Conservation (phyloP, 2,888 invertebrate species). For the Oligia latruncula region DNA sequence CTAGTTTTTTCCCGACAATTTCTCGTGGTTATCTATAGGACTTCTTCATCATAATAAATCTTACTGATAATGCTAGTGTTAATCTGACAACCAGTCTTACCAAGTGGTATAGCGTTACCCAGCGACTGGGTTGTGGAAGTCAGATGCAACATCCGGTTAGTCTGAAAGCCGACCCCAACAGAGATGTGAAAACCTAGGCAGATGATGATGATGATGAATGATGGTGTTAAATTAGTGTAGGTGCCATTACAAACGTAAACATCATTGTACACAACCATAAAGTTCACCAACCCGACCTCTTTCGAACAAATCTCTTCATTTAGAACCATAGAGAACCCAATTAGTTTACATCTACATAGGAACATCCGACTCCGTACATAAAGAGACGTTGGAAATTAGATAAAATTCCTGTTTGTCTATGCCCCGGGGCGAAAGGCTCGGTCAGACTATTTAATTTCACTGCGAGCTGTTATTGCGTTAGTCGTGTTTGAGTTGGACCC, state of each 20-base stretch:
- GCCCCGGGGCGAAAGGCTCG: constrained; percentile 66
- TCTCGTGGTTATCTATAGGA: neutral
- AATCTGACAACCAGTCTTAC: neutral
- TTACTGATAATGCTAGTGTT: neutral
- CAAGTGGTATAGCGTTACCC: neutral
- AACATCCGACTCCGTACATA: constrained; percentile 42
- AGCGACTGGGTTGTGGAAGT: neutral
- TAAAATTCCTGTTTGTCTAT: constrained; percentile 75
- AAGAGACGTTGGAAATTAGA: constrained; percentile 71
- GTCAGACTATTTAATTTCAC: constrained; percentile 73
- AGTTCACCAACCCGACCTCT: constrained; percentile 4
- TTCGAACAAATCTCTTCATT: constrained; percentile 29
- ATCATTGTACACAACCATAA: neutral
- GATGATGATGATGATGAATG: neutral
- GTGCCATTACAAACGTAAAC: neutral
- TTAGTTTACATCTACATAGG: constrained; percentile 46
- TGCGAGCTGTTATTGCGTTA: constrained; percentile 74
- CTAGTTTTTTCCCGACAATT: neutral
- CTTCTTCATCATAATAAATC: neutral
- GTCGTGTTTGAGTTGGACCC: constrained; percentile 71
- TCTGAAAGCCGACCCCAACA: neutral
- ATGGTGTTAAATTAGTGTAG: neutral
- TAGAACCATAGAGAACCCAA: constrained; percentile 20
- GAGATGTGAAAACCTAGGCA: neutral
- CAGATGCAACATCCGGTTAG: neutral